Percentiles rank a stretch among this genome's conserved stretches.
Conservation (phyloP, 2,797 vertebrate genomes). For the Pipistrellus pipistrellus region DNA sequence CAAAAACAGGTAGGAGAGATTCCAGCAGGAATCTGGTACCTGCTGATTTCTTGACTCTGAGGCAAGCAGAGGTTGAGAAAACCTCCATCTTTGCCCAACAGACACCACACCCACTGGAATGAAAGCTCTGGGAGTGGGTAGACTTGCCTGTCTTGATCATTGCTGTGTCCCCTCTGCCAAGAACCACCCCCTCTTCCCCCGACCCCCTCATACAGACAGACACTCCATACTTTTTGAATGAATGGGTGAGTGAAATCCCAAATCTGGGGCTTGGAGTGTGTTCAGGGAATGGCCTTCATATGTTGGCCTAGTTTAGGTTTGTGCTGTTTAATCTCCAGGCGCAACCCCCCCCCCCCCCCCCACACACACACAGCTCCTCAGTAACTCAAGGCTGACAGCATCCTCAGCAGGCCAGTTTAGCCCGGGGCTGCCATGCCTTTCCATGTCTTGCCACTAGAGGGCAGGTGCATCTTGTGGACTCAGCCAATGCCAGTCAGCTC, state of each 20-base stretch:
- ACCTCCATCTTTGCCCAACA: no score
- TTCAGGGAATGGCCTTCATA: background rate
- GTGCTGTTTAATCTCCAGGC: background rate
- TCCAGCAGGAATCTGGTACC: background rate
- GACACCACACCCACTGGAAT: background rate
- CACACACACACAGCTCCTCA: background rate
- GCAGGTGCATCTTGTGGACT: background rate
- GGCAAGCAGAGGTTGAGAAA: background rate
- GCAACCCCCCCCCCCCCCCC: background rate
- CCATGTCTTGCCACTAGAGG: conserved; percentile 63
- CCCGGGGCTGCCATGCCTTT: background rate
- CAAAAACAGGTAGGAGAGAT: background rate
- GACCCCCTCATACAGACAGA: background rate
- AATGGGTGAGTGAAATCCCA: background rate
- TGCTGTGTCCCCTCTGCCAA: background rate
- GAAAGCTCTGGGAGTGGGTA: background rate
- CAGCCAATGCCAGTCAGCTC: background rate
- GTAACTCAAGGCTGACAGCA: no score
- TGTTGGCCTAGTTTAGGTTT: background rate
- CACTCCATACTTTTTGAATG: background rate
- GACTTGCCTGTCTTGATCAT: background rate
- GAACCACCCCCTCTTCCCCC: background rate
- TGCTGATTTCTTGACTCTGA: background rate
- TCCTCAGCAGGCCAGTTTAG: background rate
- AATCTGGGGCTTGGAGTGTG: background rate